Evolutionary conservation across 2,797 vertebrate genomes (phyloP).

Genomic region (Premnoplex brunnescens): DNA sequence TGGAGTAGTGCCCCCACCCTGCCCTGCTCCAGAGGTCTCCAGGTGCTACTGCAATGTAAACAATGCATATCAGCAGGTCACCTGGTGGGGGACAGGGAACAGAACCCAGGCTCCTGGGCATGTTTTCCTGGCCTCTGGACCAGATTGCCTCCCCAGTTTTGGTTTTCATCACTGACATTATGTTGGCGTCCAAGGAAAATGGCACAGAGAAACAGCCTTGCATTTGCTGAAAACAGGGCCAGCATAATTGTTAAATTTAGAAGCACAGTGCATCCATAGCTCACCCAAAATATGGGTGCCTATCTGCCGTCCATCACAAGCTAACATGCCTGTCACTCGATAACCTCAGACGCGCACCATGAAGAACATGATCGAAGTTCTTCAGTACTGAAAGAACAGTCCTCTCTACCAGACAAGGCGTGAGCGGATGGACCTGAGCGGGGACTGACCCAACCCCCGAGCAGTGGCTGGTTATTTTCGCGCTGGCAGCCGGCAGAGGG

Average conservation of each 20-base stretch:
- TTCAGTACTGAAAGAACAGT: not conserved
- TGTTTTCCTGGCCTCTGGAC: not conserved
- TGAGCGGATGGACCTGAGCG: accelerated
- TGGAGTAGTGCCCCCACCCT: not conserved
- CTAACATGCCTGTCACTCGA: not conserved
- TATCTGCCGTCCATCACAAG: not conserved
- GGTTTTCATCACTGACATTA: not conserved
- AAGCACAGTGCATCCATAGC: accelerated
- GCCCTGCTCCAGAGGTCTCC: not conserved
- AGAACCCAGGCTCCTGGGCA: not conserved
- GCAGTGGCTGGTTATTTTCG: not conserved
- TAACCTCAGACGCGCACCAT: not conserved
- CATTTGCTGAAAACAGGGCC: not conserved
- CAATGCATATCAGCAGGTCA: not conserved
- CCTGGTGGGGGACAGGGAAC: not conserved
- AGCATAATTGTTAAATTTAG: not conserved
- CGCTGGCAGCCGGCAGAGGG: slow-evolving; percentile 42
- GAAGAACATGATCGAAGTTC: not conserved
- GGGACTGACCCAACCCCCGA: not conserved
- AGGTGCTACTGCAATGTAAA: not conserved
- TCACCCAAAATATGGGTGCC: not conserved
- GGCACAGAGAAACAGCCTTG: not conserved
- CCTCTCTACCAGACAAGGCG: not conserved
- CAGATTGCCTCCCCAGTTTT: not conserved
- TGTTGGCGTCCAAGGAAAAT: not conserved